Evolutionary conservation across 1,140 invertebrate genomes (phyloP), one percentile per base, ranked within the genome.

Genomic region (Orius insidiosus): DNA sequence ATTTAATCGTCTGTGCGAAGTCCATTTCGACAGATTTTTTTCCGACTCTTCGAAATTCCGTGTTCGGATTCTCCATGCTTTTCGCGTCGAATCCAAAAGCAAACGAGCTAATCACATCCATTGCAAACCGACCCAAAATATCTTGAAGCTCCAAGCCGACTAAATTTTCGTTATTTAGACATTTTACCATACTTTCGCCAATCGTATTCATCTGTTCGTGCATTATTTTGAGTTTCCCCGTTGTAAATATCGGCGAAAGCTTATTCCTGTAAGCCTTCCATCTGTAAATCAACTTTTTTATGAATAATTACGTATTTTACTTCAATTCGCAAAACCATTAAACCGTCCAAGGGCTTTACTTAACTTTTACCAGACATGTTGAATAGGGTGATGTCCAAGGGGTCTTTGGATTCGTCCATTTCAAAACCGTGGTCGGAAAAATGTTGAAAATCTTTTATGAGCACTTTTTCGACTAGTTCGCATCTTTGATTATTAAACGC

Each of bases 181-280:
- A n/a, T n/a, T 31, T 9, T 4, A 7, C 24, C 10, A 43, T n/a
- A 9, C 10, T 11, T 10, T 43, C 41, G n/a, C 19, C 10, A 18
- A 43, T 30, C 10, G 8, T n/a, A 5, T 43, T 43, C 18, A 43
- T 43, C 24, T 24, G 19, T 1, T 18, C 18, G 7, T 30, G 18
- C 51, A 63, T 56, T 1, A 14, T 19, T 18, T 50, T 51, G 1
- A 55, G 36, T 58, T 76, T 78, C 4, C 68, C 68, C 0, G 70
- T 69, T 14, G 70, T 76, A 52, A 80, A 80, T 0, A 69, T 68
- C 2, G 74, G 72, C 24, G 71, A 71, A 14, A 78, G 60, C 47
- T 76, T 70, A 5, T 65, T 61, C 36, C 76, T 60, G 24, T 77
- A 60, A 33, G 65, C 57, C 41, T 67, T 68, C 76, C 76, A 80